A percentile compares a stretch with the other conserved stretches of the same genome.
phyloP scores from a whole-genome alignment of 2,113 vertebrate genomes.

The Sardina pilchardus region DNA sequence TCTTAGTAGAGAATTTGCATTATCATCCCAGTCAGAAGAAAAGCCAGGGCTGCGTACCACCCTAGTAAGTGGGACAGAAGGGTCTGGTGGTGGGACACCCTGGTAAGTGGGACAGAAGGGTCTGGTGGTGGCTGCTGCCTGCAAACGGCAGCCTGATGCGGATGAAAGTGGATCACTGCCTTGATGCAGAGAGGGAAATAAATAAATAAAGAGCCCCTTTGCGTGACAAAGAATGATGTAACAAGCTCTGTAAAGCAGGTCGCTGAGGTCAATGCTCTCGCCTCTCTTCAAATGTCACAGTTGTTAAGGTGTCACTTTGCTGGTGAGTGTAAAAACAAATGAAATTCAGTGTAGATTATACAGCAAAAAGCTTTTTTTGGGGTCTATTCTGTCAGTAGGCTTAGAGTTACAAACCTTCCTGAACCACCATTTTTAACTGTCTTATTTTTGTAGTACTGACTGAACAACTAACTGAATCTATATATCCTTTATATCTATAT shows the following conservation, averaged over 20 bases:
- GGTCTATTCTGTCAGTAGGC: not conserved
- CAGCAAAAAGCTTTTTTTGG: not conserved
- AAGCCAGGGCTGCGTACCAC: not conserved
- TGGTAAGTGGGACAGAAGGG: slow-evolving; percentile 41
- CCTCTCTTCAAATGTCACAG: slow-evolving; percentile 55
- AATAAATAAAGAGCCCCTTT: slow-evolving; percentile 50
- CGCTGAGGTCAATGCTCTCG: slow-evolving; percentile 35
- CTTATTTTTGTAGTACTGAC: too few relatives aligned
- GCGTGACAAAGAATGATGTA: slow-evolving; percentile 67
- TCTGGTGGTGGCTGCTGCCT: slow-evolving; percentile 24
- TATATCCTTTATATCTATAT: too few relatives aligned
- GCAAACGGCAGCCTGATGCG: slow-evolving; percentile 28
- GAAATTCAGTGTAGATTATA: slow-evolving; percentile 39
- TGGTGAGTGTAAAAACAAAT: slow-evolving; percentile 57
- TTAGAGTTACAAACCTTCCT: not conserved
- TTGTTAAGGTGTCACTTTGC: slow-evolving; percentile 56
- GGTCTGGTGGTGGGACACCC: slow-evolving; percentile 41
- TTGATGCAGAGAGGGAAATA: slow-evolving; percentile 19
- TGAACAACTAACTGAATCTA: too few relatives aligned
- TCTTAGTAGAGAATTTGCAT: too few relatives aligned
- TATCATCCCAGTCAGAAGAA: not conserved
- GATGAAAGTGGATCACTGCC: not conserved
- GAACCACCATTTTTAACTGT: not conserved
- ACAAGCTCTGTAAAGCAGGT: slow-evolving; percentile 47
- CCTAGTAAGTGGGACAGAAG: slow-evolving; percentile 34